Evolutionary conservation across 1,140 invertebrate species (phyloP).

Genomic region (Pygmarrhopalites habei): DNA sequence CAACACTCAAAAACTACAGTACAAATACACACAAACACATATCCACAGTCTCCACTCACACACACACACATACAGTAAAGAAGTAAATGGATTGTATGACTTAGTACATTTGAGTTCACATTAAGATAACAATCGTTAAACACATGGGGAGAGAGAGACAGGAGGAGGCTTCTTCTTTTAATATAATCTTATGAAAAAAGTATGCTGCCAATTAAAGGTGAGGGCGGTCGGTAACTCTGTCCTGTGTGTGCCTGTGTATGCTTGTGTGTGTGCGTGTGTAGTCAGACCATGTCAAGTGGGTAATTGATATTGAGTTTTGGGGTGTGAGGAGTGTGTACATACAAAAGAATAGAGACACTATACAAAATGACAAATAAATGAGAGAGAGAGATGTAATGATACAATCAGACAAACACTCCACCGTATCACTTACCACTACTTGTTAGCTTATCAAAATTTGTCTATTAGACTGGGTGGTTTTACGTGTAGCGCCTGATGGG

Average conservation of each 20-base stretch:
- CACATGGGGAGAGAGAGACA: neutral
- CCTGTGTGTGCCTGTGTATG: neutral
- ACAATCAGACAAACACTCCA: too few species aligned
- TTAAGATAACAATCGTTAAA: neutral
- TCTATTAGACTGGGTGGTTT: too few species aligned
- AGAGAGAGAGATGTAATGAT: too few species aligned
- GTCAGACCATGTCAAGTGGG: neutral
- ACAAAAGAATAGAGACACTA: too few species aligned
- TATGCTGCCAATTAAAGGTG: slow-evolving; percentile 4
- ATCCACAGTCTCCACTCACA: neutral
- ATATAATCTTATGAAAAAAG: too few species aligned
- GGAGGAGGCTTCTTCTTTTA: too few species aligned
- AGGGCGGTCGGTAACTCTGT: slow-evolving; percentile 2
- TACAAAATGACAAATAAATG: too few species aligned
- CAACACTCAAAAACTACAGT: neutral
- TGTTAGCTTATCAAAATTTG: too few species aligned
- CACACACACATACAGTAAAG: neutral
- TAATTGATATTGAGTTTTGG: neutral
- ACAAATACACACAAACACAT: neutral
- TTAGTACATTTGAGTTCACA: neutral
- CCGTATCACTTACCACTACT: too few species aligned
- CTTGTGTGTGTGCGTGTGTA: neutral
- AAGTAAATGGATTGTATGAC: neutral
- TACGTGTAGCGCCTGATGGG: neutral
- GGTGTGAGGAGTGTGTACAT: too few species aligned